A percentile compares a stretch with the other conserved stretches of the same genome.
These are phyloP conservation scores for Columba janthina DNA, from an alignment of 2,113 vertebrate genomes.

Conservation along the genomic window DNA sequence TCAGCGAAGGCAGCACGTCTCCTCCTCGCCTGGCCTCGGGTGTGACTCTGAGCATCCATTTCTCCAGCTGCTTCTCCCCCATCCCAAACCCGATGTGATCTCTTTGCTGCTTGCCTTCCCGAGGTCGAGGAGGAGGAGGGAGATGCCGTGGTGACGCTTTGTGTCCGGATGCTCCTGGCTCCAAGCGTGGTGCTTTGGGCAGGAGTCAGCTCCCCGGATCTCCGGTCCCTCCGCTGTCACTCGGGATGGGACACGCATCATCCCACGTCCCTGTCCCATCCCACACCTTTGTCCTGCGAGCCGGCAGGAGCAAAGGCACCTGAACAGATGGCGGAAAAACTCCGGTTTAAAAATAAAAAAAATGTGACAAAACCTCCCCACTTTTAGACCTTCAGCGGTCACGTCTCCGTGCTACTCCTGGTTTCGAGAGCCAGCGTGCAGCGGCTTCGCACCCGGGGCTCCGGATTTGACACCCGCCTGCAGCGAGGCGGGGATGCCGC, in stretches of 20 bases:
- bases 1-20: not conserved
- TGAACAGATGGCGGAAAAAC: not conserved
- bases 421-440: not conserved
- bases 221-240: not conserved
- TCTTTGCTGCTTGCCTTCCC: accelerated
- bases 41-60: not conserved
- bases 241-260: not conserved
- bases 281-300: not conserved
- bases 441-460: accelerated
- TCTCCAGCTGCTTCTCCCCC: not conserved
- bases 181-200: accelerated
- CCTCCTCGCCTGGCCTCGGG: not conserved
- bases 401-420: accelerated
- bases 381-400: accelerated
- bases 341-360: not conserved
- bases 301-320: not conserved
- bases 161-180: not conserved
- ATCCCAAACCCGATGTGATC: not conserved
- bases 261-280: accelerated
- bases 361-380: not conserved
- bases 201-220: not conserved
- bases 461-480: not conserved
- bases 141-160: accelerated
- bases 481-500: not conserved
- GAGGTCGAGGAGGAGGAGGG: not conserved